These are phyloP conservation scores for Furcula furcula DNA, from an alignment of 2,888 invertebrate species.

Conservation along the genomic window DNA sequence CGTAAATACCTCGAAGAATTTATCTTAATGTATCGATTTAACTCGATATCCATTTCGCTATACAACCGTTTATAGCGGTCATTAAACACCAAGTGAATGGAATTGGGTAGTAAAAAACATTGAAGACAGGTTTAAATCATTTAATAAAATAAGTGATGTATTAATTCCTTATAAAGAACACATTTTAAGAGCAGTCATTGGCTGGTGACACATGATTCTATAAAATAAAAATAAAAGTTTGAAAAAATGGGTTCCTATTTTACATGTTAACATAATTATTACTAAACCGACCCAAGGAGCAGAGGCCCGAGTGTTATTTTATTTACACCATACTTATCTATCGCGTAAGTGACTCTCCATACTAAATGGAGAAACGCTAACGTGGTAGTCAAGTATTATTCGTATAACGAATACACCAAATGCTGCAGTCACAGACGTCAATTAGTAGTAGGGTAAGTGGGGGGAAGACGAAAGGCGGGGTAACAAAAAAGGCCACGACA, in stretches of 20 bases:
- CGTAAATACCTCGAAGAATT: no score
- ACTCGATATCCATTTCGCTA: slow-evolving; percentile 9
- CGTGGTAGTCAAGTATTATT: no score
- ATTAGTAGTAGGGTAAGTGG: no score
- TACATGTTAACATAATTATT: slow-evolving; percentile 23
- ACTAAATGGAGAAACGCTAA: no score
- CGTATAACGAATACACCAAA: no score
- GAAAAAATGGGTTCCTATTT: slow-evolving; percentile 11
- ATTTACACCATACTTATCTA: no score
- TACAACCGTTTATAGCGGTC: slow-evolving; percentile 12
- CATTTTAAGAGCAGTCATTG: slow-evolving; percentile 73
- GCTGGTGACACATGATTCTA: slow-evolving; percentile 45
- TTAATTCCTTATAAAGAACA: slow-evolving; percentile 74
- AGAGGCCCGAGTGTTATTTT: no score
- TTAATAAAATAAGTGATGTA: slow-evolving; percentile 81
- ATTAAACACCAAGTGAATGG: slow-evolving; percentile 19
- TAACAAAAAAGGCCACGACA: no score
- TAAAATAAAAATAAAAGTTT: slow-evolving; percentile 23
- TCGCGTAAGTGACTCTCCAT: no score
- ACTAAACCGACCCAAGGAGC: slow-evolving; percentile 35
- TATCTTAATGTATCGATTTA: slow-evolving; percentile 13
- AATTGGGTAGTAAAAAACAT: slow-evolving; percentile 2
- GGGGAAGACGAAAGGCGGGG: no score
- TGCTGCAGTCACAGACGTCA: no score
- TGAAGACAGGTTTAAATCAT: slow-evolving; percentile 61